These are phyloP conservation scores for Atta colombica DNA, from an alignment of 1,140 invertebrate species.

Conservation along the genomic window DNA sequence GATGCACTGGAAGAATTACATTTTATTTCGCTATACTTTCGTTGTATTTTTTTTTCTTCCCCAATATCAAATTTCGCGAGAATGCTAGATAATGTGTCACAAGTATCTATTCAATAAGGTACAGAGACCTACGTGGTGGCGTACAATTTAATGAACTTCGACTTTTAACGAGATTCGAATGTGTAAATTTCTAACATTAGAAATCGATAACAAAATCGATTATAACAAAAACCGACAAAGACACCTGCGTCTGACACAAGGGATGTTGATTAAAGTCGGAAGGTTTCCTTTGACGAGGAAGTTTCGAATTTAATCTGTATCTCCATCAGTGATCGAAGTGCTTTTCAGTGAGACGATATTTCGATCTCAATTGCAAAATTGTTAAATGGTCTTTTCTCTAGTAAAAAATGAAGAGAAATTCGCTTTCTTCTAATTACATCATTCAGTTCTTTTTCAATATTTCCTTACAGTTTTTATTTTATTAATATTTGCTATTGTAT, in stretches of 20 bases:
- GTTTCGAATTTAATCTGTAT: constrained; percentile 48
- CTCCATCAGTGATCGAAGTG: constrained; percentile 4
- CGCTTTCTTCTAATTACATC: background rate
- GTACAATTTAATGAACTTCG: constrained; percentile 32
- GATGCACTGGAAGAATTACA: background rate
- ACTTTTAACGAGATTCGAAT: constrained; percentile 33
- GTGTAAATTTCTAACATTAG: constrained; percentile 8
- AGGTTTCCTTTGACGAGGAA: constrained; percentile 44
- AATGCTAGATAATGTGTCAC: background rate
- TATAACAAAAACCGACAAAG: constrained; percentile 38
- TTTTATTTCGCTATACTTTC: background rate
- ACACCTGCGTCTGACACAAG: constrained; percentile 36
- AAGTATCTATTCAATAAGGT: background rate
- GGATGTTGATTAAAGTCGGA: constrained; percentile 32
- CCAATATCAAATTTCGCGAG: constrained; percentile 13
- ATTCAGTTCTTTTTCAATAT: background rate
- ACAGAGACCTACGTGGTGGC: background rate
- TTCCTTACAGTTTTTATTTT: background rate
- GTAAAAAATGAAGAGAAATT: background rate
- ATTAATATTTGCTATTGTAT: background rate
- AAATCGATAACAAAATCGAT: constrained; percentile 17
- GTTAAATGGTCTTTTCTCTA: background rate
- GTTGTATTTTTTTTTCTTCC: background rate
- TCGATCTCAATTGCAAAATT: constrained; percentile 32
- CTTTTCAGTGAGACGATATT: constrained; percentile 13